phyloP scores from a whole-genome alignment of 1,140 invertebrate species.

The Mercenaria mercenaria region DNA sequence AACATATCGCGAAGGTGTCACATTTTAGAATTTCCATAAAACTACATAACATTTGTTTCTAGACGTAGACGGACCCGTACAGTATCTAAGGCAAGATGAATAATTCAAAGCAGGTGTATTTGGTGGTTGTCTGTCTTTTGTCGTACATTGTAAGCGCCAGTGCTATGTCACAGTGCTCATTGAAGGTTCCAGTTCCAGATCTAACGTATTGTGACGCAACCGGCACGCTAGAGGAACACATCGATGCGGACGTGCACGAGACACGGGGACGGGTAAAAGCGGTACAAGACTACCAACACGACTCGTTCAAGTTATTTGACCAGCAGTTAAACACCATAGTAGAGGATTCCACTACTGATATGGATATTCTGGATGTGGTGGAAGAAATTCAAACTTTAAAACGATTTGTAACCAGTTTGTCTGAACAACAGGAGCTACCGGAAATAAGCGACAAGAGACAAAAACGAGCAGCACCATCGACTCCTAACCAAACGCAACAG shows the following conservation, averaged over 20 bases:
- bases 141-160: neutral
- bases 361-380: constrained; percentile 15
- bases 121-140: too few relatives aligned
- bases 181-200: constrained; percentile 50
- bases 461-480: neutral
- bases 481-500: constrained; percentile 3
- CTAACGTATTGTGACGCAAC: constrained; percentile 44
- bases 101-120: too few relatives aligned
- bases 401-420: neutral
- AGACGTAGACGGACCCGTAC: too few relatives aligned
- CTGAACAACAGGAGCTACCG: neutral
- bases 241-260: constrained; percentile 41
- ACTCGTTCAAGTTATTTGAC: constrained; percentile 31
- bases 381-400: constrained; percentile 49
- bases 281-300: constrained; percentile 1
- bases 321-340: neutral
- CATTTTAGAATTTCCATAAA: too few relatives aligned
- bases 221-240: constrained; percentile 29
- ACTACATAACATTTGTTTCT: too few relatives aligned
- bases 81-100: too few relatives aligned
- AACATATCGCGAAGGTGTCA: too few relatives aligned
- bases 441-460: neutral
- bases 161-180: constrained; percentile 30
- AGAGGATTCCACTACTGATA: neutral
- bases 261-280: constrained; percentile 34